Percentiles rank a stretch among this genome's conserved stretches.
phyloP scores from a whole-genome alignment of 2,888 invertebrate genomes.

The Drosophila basisetae region DNA sequence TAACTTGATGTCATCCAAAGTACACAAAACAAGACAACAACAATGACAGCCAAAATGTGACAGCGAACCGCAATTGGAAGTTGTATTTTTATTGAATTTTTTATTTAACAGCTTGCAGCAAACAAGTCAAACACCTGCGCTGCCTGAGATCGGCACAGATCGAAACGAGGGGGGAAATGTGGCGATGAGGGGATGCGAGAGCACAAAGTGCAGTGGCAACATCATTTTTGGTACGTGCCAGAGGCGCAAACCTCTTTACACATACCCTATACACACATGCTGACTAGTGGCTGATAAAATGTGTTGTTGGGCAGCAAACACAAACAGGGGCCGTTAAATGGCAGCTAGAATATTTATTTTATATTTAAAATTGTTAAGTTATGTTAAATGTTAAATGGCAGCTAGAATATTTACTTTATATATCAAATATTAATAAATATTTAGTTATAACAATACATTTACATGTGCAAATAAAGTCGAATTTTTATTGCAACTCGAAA shows the following conservation, averaged over 20 bases:
- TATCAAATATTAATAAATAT: neutral
- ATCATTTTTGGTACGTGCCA: conserved; percentile 54
- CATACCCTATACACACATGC: conserved; percentile 23
- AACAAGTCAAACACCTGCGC: conserved; percentile 70
- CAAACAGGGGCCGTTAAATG: neutral
- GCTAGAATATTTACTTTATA: neutral
- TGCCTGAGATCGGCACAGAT: conserved; percentile 5
- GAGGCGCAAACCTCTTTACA: conserved; percentile 3
- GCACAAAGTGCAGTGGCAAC: conserved; percentile 35
- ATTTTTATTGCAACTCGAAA: neutral
- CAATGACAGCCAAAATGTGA: conserved; percentile 33
- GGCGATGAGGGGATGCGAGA: conserved; percentile 3
- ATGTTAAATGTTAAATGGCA: neutral
- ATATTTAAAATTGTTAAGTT: neutral
- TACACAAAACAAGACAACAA: conserved; percentile 8
- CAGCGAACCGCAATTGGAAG: conserved; percentile 46
- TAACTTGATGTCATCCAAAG: conserved; percentile 16
- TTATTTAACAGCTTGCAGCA: conserved; percentile 49
- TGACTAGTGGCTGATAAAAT: neutral
- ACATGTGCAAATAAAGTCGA: neutral
- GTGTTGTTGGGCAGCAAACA: neutral
- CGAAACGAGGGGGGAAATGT: neutral
- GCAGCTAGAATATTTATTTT: neutral
- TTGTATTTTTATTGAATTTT: conserved; percentile 49
- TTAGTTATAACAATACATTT: neutral